Evolutionary conservation across 2,113 vertebrate species (phyloP).

Genomic region (Ursus arctos): DNA sequence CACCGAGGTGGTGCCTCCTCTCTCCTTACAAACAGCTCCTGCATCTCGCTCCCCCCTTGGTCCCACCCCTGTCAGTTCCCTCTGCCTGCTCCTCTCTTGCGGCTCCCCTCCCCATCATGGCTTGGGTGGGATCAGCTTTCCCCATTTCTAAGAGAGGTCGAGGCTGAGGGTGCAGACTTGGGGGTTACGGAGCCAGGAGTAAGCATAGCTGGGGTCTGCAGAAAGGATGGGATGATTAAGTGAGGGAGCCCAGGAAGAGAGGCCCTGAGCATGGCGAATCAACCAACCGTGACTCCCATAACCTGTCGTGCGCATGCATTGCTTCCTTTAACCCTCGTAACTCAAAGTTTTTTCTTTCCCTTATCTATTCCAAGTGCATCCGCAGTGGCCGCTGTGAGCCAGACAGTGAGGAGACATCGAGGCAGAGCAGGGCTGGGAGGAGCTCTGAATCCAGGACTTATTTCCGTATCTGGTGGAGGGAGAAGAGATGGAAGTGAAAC

Average conservation of each 20-base stretch:
- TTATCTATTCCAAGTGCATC: background rate
- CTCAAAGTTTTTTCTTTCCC: background rate
- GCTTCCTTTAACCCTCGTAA: background rate
- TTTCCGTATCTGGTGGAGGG: background rate
- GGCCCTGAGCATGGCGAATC: background rate
- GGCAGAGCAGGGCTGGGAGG: background rate
- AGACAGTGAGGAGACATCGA: background rate
- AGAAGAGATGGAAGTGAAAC: background rate
- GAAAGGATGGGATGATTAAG: background rate
- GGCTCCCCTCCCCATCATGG: background rate
- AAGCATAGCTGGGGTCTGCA: background rate
- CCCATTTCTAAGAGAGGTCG: background rate
- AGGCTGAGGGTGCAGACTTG: background rate
- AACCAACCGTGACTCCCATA: rapidly evolving
- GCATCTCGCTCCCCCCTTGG: rapidly evolving
- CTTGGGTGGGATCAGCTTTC: background rate
- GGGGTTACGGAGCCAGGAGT: background rate
- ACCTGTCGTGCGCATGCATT: background rate
- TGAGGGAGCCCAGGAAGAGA: background rate
- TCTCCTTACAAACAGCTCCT: background rate
- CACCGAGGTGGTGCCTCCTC: too few relatives aligned
- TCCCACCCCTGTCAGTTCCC: background rate
- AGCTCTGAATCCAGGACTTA: background rate
- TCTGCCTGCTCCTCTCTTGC: rapidly evolving
- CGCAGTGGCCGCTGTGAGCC: background rate